Base-by-base conservation (phyloP, 2,888 invertebrate species). In the Yponomeuta evonymella region DNA sequence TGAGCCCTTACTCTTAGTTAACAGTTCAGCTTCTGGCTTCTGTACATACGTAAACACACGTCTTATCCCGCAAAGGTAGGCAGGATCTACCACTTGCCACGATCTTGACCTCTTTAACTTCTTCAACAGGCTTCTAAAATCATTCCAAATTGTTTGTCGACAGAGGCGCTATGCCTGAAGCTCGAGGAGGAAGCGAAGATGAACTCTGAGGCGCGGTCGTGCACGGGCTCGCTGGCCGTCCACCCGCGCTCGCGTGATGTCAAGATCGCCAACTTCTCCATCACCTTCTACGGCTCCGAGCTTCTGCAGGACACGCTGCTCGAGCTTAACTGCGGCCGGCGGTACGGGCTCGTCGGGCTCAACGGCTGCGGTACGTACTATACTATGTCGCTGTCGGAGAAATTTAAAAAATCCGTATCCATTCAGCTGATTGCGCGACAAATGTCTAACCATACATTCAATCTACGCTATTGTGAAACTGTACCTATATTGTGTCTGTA, bases 201-300 rank as follows among this genome's bases (percentile, higher is more conserved):
- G 79, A 98, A 97, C 86, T 97, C 99, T 0, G 97, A 98, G 81
- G 98, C 98, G 0, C 93, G 98, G 68, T 96, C 98, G 0, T 98
- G 98, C 79, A 99, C 99, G 0, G 99, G 99, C 15, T 96, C 98
- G 0, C 90, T 99, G 76, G 98, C 97, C 0, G 97, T 99, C 10
- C 99, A 99, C 89, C 97, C 98, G 3, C 96, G 98, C 76, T 98
- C 98, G 72, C 94, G 99, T 77, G 99, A 99, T 87, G 94, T 99
- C 71, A 99, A 99, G 92, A 97, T 99, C 75, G 97, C 96, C 73
- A 98, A 97, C 84, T 96, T 99, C 84, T 98, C 99, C 58, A 97
- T 99, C 77, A 99, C 98, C 67, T 99, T 99, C 92, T 99, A 99
- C 83, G 99, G 99, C 73, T 95, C 96, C 79, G 99, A 99, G 90